Base-by-base conservation (phyloP, 2,888 invertebrate species). In the Elegia similella region DNA sequence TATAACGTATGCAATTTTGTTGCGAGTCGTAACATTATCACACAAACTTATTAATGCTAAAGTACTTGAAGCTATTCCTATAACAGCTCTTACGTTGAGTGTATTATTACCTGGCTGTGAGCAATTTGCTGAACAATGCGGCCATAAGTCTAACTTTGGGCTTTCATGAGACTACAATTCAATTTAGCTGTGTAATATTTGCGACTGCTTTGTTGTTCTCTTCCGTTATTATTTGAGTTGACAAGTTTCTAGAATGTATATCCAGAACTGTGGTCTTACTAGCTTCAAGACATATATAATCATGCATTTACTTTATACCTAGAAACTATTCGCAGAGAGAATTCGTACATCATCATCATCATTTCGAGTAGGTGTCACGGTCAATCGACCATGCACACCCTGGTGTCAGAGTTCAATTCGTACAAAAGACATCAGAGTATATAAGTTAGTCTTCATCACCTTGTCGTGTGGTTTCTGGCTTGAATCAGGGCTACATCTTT, bases 131-230 rank as follows among this genome's bases (percentile, higher is more conserved):
- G 54, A 60, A 50, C 32, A 34, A 15, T 50, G 16, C 10, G 32
- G 17, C 5, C 46, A 32, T 38, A 32, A 50, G 32, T 50, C 50
- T 34, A 17, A 38, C 50, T 50, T 50, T 48, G 12, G 17, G 34
- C 50, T 50, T 50, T 34, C n/a, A 30, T 50, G 16, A 34, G 13
- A 50, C 34, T 50, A 34, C 17, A 50, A 34, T 50, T 50, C 50
- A 50, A 50, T 50, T 50, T 50, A 50, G 34, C 12, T 17, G 50
- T 17, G 15, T 34, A 34, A 50, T 38, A 16, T 34, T 50, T 32
- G 50, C 34, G 16, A 34, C 34, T 46, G 46, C 46, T 50, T 50
- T 50, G 50, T 43, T 23, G 30, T 15, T 17, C 16, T 1, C 17
- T 10, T 50, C 34, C 32, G 13, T 10, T 8, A 15, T 13, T 50